Percentiles rank a stretch among this genome's conserved stretches.
These are phyloP conservation scores for Phalacrocorax brasilianus DNA, from an alignment of 2,113 vertebrate genomes.

Conservation along the genomic window DNA sequence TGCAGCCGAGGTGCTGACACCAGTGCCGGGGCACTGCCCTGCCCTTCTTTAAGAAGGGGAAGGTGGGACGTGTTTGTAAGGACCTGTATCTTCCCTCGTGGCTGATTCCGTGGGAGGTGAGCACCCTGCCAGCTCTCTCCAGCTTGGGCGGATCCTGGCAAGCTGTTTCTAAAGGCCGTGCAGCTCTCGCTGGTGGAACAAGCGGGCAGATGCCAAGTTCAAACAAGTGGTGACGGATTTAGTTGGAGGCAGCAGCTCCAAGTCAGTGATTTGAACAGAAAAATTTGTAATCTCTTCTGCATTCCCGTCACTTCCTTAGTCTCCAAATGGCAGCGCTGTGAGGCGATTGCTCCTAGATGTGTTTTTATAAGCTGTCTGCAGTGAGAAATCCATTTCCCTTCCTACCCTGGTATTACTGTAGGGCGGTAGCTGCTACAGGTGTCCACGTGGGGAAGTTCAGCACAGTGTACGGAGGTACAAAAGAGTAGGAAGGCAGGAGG, in stretches of 20 bases:
- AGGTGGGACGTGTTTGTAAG: neutral
- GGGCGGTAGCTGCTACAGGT: neutral
- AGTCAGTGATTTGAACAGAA: neutral
- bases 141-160: fast-evolving
- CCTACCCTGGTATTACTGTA: too few species aligned
- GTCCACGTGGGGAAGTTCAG: neutral
- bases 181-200: neutral
- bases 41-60: neutral
- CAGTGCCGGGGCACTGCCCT: neutral
- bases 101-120: neutral
- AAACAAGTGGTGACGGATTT: neutral
- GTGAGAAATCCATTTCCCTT: neutral
- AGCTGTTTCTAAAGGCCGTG: neutral
- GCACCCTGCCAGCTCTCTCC: neutral
- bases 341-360: neutral
- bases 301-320: fast-evolving
- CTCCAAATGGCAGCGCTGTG: neutral
- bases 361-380: neutral
- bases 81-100: fast-evolving
- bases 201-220: fast-evolving
- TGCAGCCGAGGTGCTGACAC: fast-evolving
- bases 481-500: neutral
- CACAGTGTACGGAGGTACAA: neutral
- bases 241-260: neutral
- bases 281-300: fast-evolving